phyloP scores from a whole-genome alignment of 2,113 vertebrate species.

The Polypterus senegalus region DNA sequence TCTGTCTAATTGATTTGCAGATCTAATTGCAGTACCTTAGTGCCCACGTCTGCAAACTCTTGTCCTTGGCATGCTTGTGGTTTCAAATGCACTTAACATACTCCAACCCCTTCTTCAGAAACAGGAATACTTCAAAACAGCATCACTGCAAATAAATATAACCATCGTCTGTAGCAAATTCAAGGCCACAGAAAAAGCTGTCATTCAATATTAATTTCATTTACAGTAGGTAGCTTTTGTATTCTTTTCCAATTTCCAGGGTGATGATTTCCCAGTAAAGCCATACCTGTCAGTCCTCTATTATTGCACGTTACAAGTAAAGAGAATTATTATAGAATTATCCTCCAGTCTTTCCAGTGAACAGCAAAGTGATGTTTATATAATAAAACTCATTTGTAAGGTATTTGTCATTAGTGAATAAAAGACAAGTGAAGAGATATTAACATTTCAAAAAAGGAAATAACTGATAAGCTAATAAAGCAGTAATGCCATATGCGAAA shows the following conservation, averaged over 20 bases:
- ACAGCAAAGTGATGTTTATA: slow-evolving; percentile 65
- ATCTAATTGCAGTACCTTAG: slow-evolving; percentile 44
- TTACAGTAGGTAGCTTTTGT: slow-evolving; percentile 44
- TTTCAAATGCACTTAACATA: slow-evolving; percentile 68
- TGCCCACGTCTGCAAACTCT: slow-evolving; percentile 41
- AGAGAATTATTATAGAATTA: slow-evolving; percentile 62
- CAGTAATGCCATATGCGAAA: no score
- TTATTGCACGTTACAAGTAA: slow-evolving; percentile 57
- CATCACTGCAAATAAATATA: slow-evolving; percentile 61
- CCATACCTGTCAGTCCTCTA: slow-evolving; percentile 48
- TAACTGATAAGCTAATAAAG: no score
- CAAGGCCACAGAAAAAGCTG: slow-evolving; percentile 61
- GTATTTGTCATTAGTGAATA: neutral
- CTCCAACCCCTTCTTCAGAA: slow-evolving; percentile 57
- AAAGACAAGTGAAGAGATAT: no score
- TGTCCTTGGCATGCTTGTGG: slow-evolving; percentile 45
- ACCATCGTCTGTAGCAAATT: slow-evolving; percentile 50
- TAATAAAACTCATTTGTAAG: neutral
- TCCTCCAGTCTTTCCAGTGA: slow-evolving; percentile 49
- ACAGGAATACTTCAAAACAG: slow-evolving; percentile 56
- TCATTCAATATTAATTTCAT: slow-evolving; percentile 54
- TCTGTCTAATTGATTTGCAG: slow-evolving; percentile 61
- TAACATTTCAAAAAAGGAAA: no score
- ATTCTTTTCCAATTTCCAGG: slow-evolving; percentile 28
- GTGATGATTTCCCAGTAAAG: slow-evolving; percentile 58